These are phyloP conservation scores for Crematogaster levior DNA, from an alignment of 2,888 invertebrate genomes.

Conservation along the genomic window DNA sequence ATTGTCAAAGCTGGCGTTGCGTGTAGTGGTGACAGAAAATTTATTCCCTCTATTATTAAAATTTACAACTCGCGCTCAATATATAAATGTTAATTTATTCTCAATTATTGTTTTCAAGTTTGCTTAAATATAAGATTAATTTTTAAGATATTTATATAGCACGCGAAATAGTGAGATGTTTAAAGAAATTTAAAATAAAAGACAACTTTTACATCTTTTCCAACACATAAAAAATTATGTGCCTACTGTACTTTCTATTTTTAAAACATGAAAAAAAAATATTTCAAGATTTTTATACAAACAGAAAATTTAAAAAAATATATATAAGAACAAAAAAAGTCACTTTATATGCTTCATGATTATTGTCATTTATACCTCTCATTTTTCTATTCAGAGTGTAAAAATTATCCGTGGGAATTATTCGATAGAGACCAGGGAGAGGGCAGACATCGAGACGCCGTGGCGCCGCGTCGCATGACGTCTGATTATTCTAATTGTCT, in stretches of 20 bases:
- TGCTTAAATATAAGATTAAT: neutral
- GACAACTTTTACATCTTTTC: neutral
- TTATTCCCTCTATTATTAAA: neutral
- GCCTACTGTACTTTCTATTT: neutral
- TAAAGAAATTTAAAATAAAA: neutral
- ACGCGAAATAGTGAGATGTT: neutral
- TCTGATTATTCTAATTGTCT: conserved; percentile 55
- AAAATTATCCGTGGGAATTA: neutral
- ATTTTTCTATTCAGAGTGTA: neutral
- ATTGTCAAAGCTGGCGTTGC: too few species aligned
- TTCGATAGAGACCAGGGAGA: neutral
- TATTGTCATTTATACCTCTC: neutral
- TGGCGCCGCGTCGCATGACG: conserved; percentile 28
- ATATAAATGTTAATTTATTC: neutral
- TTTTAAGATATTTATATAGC: neutral
- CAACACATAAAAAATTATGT: neutral
- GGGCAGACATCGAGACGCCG: neutral
- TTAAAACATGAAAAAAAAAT: neutral
- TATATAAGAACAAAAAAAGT: neutral
- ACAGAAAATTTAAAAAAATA: neutral
- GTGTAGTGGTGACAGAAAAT: neutral
- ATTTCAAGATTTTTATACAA: neutral
- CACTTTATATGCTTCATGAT: neutral
- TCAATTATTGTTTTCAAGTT: neutral
- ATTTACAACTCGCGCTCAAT: neutral